phyloP scores from a whole-genome alignment of 1,140 invertebrate genomes.

The Atta texana region DNA sequence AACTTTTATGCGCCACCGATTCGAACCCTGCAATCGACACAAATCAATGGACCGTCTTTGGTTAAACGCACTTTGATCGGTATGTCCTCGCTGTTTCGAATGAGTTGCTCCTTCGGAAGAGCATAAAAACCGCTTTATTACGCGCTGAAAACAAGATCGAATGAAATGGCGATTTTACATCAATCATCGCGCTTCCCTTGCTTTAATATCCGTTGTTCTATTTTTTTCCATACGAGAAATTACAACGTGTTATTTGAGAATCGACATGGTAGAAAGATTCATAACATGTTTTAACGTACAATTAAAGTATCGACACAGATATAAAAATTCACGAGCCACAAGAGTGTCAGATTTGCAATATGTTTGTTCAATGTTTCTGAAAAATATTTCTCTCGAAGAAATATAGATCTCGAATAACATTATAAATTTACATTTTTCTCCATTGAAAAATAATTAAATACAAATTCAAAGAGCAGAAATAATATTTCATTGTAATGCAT shows the following conservation, averaged over 20 bases:
- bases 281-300: background rate
- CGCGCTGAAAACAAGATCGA: background rate
- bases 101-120: constrained; percentile 5
- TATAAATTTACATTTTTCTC: background rate
- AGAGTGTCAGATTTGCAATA: background rate
- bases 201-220: background rate
- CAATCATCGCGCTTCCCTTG: background rate
- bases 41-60: constrained; percentile 40
- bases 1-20: constrained; percentile 57
- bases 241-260: background rate
- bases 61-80: constrained; percentile 49
- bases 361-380: background rate
- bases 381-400: background rate
- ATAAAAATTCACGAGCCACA: background rate
- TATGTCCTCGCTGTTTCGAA: constrained; percentile 19
- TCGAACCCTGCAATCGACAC: constrained; percentile 30
- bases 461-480: background rate
- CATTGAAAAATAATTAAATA: background rate
- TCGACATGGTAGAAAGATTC: background rate
- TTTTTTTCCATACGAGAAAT: background rate
- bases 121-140: constrained; percentile 40
- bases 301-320: background rate
- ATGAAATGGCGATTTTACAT: background rate
- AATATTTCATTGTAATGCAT: background rate
- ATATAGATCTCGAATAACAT: background rate